Evolutionary conservation across 2,888 invertebrate species (phyloP), one percentile per base, ranked within the genome.

Genomic region (Mongoloraphidia duomilia): DNA sequence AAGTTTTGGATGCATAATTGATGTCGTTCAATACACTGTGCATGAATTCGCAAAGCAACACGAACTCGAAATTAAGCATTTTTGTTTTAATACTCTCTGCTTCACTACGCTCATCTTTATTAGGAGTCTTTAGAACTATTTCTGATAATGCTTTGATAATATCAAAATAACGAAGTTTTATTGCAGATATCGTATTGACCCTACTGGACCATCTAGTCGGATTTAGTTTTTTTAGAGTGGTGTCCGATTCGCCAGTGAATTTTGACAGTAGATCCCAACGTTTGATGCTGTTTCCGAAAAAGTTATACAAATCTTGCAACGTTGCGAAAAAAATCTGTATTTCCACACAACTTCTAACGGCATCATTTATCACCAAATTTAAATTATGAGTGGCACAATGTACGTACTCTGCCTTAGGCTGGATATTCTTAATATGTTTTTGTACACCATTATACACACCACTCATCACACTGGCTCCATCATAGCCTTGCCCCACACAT

Each of bases 391-490:
- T 11, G 9, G 37, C 37, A 36, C 37, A 36, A 36, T 36, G 37
- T 11, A 36, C 37, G 11, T 10, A 36, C 9, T 36, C 9, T 10
- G 37, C 58, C 48, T 56, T 58, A 44, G 56, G 53, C 54, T 58
- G 54, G 44, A 56, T 55, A 52, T 58, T 54, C 50, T 56, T 56
- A 47, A 56, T 55, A 36, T 48, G 53, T 54, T 56, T 55, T 56
- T 59, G 56, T 49, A 61, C 52, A 43, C 56, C 55, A n/a, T 49
- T 49, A 49, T 58, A 60, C 34, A 51, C 53, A 41, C 58, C 59
- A 53, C 57, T 58, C 58, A 60, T 60, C 3, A 59, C 56, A 53
- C 56, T 58, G 50, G 60, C 60, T 51, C 60, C 60, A 54, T 63
- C 60, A 53, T 63, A 61, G 35, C 54, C 54, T 53, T 59, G 55